phyloP scores from a whole-genome alignment of 2,888 invertebrate genomes.

The Parnassius apollo region DNA sequence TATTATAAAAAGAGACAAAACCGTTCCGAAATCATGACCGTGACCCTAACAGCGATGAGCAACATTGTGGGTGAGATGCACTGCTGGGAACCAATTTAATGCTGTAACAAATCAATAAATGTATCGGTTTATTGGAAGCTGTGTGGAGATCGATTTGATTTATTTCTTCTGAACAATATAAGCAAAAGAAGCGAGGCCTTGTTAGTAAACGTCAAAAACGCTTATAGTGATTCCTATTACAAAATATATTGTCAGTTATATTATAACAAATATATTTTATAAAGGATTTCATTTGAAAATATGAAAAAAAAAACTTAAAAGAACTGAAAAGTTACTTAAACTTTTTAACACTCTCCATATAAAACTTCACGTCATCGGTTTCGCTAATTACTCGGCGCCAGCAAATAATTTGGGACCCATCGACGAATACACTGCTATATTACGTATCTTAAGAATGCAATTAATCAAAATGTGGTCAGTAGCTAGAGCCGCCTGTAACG shows the following conservation, averaged over 20 bases:
- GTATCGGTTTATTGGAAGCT: slow-evolving; percentile 80
- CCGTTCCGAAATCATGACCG: slow-evolving; percentile 50
- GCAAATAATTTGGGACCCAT: slow-evolving; percentile 57
- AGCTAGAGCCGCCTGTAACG: slow-evolving; percentile 75
- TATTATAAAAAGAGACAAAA: slow-evolving; percentile 21
- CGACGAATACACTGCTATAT: slow-evolving; percentile 47
- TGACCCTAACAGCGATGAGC: slow-evolving; percentile 46
- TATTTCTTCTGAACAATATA: slow-evolving; percentile 69
- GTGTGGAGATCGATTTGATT: slow-evolving; percentile 78
- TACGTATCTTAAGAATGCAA: slow-evolving; percentile 68
- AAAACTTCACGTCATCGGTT: slow-evolving; percentile 63
- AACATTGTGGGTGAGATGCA: slow-evolving; percentile 59
- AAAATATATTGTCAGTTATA: slow-evolving; percentile 5
- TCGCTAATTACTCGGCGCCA: slow-evolving; percentile 78
- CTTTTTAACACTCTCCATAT: slow-evolving; percentile 57
- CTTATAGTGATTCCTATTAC: slow-evolving; percentile 26
- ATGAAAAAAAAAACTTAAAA: slow-evolving; percentile 1
- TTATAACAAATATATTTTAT: slow-evolving; percentile 1
- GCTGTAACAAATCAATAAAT: slow-evolving; percentile 81
- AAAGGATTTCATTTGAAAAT: not conserved
- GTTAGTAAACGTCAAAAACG: slow-evolving; percentile 77
- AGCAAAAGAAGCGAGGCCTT: slow-evolving; percentile 66
- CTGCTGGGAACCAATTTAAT: slow-evolving; percentile 79
- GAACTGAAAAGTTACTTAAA: slow-evolving; percentile 46
- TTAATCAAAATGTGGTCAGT: slow-evolving; percentile 80